Conservation (phyloP, 2,888 invertebrate genomes). For the Iselma pallidipennis region DNA sequence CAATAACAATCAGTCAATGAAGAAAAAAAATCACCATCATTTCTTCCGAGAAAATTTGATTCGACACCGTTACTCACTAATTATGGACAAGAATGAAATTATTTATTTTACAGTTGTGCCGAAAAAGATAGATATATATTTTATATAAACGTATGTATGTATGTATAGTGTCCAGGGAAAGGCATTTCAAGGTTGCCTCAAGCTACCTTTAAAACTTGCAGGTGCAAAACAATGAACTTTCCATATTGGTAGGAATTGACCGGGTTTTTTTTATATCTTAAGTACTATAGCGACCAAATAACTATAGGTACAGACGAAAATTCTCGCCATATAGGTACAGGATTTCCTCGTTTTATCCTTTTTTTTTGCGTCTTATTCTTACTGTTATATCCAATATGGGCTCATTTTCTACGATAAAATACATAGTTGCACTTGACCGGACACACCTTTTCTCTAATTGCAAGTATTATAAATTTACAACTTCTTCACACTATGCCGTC, state of each 20-base stretch:
- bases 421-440: constrained; percentile 12
- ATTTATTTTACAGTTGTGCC: not conserved
- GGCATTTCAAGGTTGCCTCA: constrained; percentile 39
- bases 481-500: constrained; percentile 32
- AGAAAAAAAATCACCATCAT: constrained; percentile 11
- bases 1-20: not conserved
- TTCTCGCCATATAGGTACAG: no score
- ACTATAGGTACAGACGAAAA: no score
- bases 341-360: no score
- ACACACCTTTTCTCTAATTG: constrained; percentile 25
- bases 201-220: constrained; percentile 38
- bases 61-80: constrained; percentile 41
- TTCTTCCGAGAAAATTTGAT: constrained; percentile 40
- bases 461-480: constrained; percentile 25
- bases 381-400: not conserved
- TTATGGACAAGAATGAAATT: constrained; percentile 28
- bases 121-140: constrained; percentile 15
- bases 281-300: not conserved
- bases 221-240: constrained; percentile 38
- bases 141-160: not conserved
- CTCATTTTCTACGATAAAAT: no score
- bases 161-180: constrained; percentile 28
- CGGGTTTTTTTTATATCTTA: not conserved
- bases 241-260: constrained; percentile 2
- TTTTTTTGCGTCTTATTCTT: not conserved